A percentile compares a stretch with the other conserved stretches of the same genome.
Conservation (phyloP, 1,140 invertebrate species). For the Caenorhabditis remanei region DNA sequence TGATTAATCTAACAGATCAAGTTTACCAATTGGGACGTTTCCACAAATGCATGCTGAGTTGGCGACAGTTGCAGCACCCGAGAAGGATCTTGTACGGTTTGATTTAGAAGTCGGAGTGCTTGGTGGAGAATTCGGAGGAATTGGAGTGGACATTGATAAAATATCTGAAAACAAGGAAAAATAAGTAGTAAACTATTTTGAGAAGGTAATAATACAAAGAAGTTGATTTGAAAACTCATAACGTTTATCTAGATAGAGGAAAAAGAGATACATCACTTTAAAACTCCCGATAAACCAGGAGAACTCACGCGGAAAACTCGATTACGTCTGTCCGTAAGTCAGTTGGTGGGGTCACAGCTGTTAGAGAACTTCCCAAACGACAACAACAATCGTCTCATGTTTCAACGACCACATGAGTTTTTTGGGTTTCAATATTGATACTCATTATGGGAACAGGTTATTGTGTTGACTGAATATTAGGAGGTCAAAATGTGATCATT, state of each 20-base stretch:
- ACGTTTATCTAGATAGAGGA: too few species aligned
- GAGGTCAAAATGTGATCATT: too few species aligned
- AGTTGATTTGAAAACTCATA: not conserved
- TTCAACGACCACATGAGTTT: not conserved
- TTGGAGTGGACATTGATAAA: not conserved
- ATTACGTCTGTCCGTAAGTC: not conserved
- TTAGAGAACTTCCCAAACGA: not conserved
- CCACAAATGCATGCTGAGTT: conserved; percentile 24
- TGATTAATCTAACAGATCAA: not conserved
- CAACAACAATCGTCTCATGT: conserved; percentile 10
- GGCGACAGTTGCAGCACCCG: not conserved
- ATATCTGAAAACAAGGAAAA: not conserved
- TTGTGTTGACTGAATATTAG: too few species aligned
- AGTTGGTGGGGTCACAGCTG: conserved; percentile 1
- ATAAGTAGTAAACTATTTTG: not conserved
- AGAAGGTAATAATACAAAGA: not conserved
- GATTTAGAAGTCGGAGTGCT: conserved; percentile 1
- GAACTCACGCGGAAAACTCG: not conserved
- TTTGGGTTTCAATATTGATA: not conserved
- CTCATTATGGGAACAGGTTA: too few species aligned
- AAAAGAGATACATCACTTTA: not conserved
- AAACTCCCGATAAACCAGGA: not conserved
- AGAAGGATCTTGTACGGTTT: not conserved
- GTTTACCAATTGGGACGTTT: conserved; percentile 25
- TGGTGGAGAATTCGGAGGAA: not conserved